Conservation (phyloP, 2,888 invertebrate species). For the Hirtodrosophila duncani region DNA sequence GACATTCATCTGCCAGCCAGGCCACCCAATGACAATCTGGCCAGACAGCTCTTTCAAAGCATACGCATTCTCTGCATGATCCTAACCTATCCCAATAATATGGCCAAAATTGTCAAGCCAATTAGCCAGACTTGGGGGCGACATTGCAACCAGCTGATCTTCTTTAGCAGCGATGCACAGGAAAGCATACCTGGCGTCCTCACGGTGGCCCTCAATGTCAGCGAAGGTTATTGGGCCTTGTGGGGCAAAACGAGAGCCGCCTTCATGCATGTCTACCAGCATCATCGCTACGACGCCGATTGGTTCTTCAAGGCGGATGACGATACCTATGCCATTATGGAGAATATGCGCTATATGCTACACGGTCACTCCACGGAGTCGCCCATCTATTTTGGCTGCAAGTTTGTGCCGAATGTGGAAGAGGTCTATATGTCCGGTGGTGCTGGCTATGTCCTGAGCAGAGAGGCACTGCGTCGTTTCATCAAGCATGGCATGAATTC, state of each 20-base stretch:
- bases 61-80: constrained; percentile 48
- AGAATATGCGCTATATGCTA: constrained; percentile 94
- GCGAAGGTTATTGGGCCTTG: constrained; percentile 90
- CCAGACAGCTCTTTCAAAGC: constrained; percentile 11
- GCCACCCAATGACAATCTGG: constrained; percentile 4
- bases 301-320: constrained; percentile 99
- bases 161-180: constrained; percentile 85
- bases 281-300: constrained; percentile 90
- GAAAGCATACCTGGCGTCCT: constrained; percentile 80
- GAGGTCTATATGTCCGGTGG: constrained; percentile 94
- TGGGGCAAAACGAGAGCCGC: constrained; percentile 98
- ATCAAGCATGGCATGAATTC: constrained; percentile 80
- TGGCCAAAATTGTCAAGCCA: constrained; percentile 89
- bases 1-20: neutral
- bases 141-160: constrained; percentile 89
- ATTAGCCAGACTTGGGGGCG: constrained; percentile 96
- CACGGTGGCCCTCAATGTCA: constrained; percentile 87
- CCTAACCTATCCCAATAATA: constrained; percentile 85
- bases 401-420: constrained; percentile 79
- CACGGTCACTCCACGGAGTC: constrained; percentile 84
- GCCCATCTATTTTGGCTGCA: constrained; percentile 93
- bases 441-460: constrained; percentile 95
- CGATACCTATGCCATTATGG: constrained; percentile 97
- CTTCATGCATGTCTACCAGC: constrained; percentile 89
- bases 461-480: constrained; percentile 86